Evolutionary conservation across 2,113 vertebrate genomes (phyloP).

Genomic region (Connochaetes taurinus): DNA sequence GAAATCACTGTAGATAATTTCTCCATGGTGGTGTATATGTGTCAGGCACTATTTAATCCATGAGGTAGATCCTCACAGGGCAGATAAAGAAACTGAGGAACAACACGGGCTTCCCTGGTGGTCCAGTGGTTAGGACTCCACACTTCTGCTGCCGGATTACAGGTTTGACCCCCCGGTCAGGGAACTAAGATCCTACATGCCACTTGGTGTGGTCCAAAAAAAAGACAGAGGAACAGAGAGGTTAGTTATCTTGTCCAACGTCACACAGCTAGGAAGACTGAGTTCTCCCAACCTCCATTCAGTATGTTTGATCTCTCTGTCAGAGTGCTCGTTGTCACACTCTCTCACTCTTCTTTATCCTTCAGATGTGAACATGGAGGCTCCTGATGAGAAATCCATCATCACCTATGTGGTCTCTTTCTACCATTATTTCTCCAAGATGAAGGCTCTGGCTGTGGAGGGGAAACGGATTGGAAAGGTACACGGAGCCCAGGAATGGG

Average conservation of each 20-base stretch:
- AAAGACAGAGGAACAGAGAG: background rate
- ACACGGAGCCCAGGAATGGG: background rate
- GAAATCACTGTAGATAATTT: background rate
- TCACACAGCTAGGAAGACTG: background rate
- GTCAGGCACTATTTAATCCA: background rate
- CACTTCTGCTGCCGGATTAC: background rate
- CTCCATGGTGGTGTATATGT: background rate
- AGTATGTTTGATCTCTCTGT: background rate
- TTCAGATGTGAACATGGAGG: slow-evolving; percentile 94
- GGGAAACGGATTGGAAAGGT: slow-evolving; percentile 98
- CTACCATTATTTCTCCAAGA: slow-evolving; percentile 99
- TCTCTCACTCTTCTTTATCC: rapidly evolving
- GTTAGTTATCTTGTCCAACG: background rate
- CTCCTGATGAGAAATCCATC: slow-evolving; percentile 97
- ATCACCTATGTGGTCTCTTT: slow-evolving; percentile 97
- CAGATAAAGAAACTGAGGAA: background rate
- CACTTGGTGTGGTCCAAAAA: background rate
- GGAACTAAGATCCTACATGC: background rate
- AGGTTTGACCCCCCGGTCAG: background rate
- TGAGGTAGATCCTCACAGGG: background rate
- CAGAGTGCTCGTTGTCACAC: rapidly evolving
- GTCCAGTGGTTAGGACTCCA: background rate
- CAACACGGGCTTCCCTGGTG: background rate
- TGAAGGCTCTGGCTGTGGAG: slow-evolving; percentile 97
- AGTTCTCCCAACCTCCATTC: background rate